phyloP scores from a whole-genome alignment of 2,888 invertebrate species.

The Leptogaster cylindrica region DNA sequence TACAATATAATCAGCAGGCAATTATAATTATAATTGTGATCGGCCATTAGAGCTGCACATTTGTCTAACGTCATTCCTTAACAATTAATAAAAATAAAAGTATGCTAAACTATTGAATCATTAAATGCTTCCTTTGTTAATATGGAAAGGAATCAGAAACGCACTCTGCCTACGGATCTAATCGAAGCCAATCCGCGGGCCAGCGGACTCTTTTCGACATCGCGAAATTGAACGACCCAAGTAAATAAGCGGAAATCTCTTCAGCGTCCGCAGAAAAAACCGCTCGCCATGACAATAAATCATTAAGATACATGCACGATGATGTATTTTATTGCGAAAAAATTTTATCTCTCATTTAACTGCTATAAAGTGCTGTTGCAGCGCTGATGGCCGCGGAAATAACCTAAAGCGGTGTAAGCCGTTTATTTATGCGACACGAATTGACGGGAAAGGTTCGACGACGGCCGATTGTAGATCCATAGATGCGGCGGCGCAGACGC shows the following conservation, averaged over 20 bases:
- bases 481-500: constrained; percentile 4
- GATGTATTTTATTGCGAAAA: constrained; percentile 52
- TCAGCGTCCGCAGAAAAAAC: constrained; percentile 42
- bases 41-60: too few species aligned
- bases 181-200: constrained; percentile 14
- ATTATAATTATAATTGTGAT: too few species aligned
- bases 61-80: too few species aligned
- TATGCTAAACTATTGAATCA: too few species aligned
- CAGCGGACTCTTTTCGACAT: background rate
- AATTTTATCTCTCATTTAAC: constrained; percentile 53
- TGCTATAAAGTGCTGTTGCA: constrained; percentile 48
- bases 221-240: constrained; percentile 30
- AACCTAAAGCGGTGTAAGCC: constrained; percentile 35
- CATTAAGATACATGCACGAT: constrained; percentile 52
- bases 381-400: constrained; percentile 23
- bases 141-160: too few species aligned
- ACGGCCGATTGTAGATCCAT: constrained; percentile 17
- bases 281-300: constrained; percentile 51
- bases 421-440: constrained; percentile 43
- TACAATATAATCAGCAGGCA: too few species aligned
- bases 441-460: constrained; percentile 27
- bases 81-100: too few species aligned
- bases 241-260: constrained; percentile 33
- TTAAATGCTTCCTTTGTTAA: too few species aligned
- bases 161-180: constrained; percentile 35